Evolutionary conservation across 2,797 vertebrate species (phyloP), one percentile per base, ranked within the genome.

Genomic region (Chaetophractus vellerosus): DNA sequence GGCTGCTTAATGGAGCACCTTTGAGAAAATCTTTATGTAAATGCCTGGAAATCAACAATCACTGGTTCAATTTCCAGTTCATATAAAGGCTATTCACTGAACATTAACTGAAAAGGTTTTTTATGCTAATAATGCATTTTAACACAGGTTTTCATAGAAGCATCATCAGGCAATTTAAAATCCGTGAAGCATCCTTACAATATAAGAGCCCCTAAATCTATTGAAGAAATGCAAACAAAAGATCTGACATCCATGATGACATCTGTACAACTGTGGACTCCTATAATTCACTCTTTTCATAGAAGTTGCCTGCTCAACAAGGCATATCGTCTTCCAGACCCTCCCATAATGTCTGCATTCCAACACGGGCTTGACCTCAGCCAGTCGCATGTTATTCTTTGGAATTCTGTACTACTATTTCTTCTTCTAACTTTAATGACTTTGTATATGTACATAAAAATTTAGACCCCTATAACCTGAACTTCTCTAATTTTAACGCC

Each of bases 51-150:
- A 94, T 26, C 36, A 52, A 71, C 63, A 92, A 57, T 55, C 87
- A 52, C 33, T 33, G 78, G 11, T 88, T 95, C 90, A 93, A 23
- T 57, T 94, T 96, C 6, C 78, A 96, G 90, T 94, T 91, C 89
- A 80, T 85, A 71, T 36, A 92, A 33, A 84, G 74, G 84, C 50
- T 93, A 92, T 94, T 92, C 76, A 88, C 61, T 88, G 71, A 97
- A 86, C 66, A 93, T 94, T 96, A 96, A 92, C 69, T 91, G 72
- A 94, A 94, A 89, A 80, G 76, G 61, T 57, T 93, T 96, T 45
- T 95, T 95, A 95, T 94, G 80, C 36, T 96, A 96, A 93, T 78
- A 89, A 63, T 93, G 95, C 94, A 38, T 96, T 96, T 96, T 94
- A 81, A 10, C 57, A 92, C n/a, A 96, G 89, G 96, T 84, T 97